Evolutionary conservation across 2,888 invertebrate species (phyloP), one percentile per base, ranked within the genome.

Genomic region (Netelia fuscicornis): DNA sequence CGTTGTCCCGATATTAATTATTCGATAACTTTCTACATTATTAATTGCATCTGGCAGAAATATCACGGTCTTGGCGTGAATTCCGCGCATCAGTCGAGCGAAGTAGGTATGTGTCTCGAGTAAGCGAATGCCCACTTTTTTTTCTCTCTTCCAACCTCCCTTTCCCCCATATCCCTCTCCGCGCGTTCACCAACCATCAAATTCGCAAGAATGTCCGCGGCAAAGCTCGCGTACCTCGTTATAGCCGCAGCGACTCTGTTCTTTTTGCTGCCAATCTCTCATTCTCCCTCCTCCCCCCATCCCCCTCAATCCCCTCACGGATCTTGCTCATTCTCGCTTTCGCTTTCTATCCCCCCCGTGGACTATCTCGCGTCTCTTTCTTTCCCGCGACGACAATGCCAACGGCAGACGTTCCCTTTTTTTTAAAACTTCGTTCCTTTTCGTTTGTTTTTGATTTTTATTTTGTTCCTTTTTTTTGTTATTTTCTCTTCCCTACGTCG

Each of bases 181-280:
- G 2, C 17, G n/a, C 25, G 11, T 70, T 23, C 54, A 1, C 13
- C 60, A 30, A 71, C 44, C 80, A 74, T 80, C 75, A 84, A 80
- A 84, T 80, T 84, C 83, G 71, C 70, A 84, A 76, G 83, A 84
- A 80, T 80, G 75, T 84, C 79, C 65, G 17, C 65, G 71, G 71
- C 75, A 56, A 44, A 79, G 72, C 78, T 72, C 60, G 37, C 60
- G 60, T 80, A 72, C 77, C 80, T 81, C 81, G 81, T 84, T 84
- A 77, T 81, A 56, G 76, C 67, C 25, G 37, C 67, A 25, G 60
- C 76, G 10, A 60, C 30, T 42, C 62, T 64, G 48, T 79, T 79
- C 37, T 64, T 77, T 81, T 82, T 64, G 65, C 44, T 13, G 25
- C 25, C 67, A 67, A 56, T 52, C 74, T 74, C 62, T 23, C 60